A percentile compares a stretch with the other conserved stretches of the same genome.
Conservation (phyloP, 2,113 vertebrate species). For the Sinocyclocheilus anshuiensis region DNA sequence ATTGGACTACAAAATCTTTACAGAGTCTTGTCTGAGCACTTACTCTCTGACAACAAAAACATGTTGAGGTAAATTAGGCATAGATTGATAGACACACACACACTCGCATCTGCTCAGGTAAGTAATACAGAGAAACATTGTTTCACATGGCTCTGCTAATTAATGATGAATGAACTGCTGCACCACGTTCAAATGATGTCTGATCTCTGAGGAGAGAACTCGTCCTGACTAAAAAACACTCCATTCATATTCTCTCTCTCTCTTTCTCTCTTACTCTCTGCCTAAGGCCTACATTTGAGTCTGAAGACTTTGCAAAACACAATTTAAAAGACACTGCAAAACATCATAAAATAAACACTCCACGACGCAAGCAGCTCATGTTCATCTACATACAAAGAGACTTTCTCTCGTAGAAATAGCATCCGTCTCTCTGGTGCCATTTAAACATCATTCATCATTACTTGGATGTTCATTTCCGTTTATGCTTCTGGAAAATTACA, state of each 20-base stretch:
- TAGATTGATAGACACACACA: conserved; percentile 47
- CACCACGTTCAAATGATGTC: conserved; percentile 78
- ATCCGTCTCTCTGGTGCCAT: not conserved
- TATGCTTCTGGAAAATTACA: not conserved
- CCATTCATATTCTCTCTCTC: conserved; percentile 66
- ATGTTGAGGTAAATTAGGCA: conserved; percentile 43
- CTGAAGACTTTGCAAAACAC: conserved; percentile 58
- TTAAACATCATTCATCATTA: not conserved
- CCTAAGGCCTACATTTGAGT: conserved; percentile 39
- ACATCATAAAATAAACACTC: conserved; percentile 32
- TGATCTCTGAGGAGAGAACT: conserved; percentile 74
- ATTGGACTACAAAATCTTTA: conserved; percentile 11
- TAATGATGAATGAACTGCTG: conserved; percentile 81
- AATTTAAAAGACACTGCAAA: conserved; percentile 34
- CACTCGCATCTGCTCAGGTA: conserved; percentile 67
- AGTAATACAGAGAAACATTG: conserved; percentile 76
- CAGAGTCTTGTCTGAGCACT: conserved; percentile 23
- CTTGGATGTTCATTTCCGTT: not conserved
- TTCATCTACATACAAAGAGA: conserved; percentile 54
- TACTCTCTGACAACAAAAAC: conserved; percentile 32
- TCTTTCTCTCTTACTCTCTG: not conserved
- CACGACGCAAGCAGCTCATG: conserved; percentile 30
- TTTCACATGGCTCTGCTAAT: conserved; percentile 71
- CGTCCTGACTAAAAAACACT: conserved; percentile 77
- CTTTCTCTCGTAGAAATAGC: not conserved